These are phyloP conservation scores for Cetonia aurata DNA, from an alignment of 2,888 invertebrate genomes.

Conservation along the genomic window DNA sequence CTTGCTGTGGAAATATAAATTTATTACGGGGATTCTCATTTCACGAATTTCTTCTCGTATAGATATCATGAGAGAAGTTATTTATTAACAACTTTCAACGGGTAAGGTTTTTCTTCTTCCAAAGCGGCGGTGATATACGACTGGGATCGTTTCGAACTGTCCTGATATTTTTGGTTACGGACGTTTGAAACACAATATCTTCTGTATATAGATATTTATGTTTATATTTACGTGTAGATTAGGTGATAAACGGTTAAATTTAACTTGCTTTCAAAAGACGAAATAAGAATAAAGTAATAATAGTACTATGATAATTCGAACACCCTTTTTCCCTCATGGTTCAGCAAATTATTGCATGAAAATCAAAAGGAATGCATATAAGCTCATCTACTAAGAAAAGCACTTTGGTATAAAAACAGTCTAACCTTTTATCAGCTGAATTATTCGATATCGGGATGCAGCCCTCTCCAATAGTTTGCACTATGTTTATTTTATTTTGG, in stretches of 20 bases:
- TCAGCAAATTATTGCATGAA: too few relatives aligned
- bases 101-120: conserved; percentile 29
- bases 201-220: conserved; percentile 11
- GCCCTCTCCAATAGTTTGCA: too few relatives aligned
- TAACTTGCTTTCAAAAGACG: not conserved
- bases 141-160: conserved; percentile 33
- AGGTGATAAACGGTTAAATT: conserved; percentile 10
- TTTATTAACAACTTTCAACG: conserved; percentile 43
- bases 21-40: conserved; percentile 40
- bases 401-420: too few relatives aligned
- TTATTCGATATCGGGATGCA: too few relatives aligned
- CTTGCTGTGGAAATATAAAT: conserved; percentile 35
- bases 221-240: not conserved
- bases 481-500: too few relatives aligned
- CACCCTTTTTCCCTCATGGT: too few relatives aligned
- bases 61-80: conserved; percentile 40
- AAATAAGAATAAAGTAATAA: too few relatives aligned
- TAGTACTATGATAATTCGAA: too few relatives aligned
- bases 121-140: conserved; percentile 29
- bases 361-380: too few relatives aligned
- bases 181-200: conserved; percentile 39
- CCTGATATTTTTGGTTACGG: conserved; percentile 40
- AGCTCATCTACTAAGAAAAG: too few relatives aligned
- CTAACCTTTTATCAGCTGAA: too few relatives aligned
- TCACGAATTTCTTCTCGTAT: conserved; percentile 40